Base-by-base conservation (phyloP, 1,140 invertebrate genomes). In the Drosophila pallidifrons region DNA sequence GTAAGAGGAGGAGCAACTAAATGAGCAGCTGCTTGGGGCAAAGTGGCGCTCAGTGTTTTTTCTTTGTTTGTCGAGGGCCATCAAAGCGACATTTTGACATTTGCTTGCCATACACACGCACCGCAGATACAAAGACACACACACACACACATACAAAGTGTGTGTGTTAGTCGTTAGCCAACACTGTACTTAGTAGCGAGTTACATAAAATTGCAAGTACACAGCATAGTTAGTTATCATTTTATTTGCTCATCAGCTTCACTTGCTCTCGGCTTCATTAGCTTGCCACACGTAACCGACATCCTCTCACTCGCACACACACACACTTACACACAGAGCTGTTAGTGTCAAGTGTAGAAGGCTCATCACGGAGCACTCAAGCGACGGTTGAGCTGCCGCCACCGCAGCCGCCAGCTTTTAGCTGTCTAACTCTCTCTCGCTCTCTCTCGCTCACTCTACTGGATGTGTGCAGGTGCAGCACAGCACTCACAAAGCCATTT, bases 11-110 rank as follows among this genome's bases (percentile, higher is more conserved):
- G 3, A 30, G 2, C 3, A 3, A 15, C 47, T 54, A 55, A 71
- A 57, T 71, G 68, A 65, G 55, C 60, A 49, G 41, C 68, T 46
- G 68, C 69, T 74, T 28, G 65, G 47, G 66, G 49, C 58, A 61
- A 75, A 69, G 32, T 55, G 65, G 57, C 72, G 51, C 57, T 69
- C 66, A 35, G 58, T 70, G 54, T 15, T 61, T 63, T 57, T 41
- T 57, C 43, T 63, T 75, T 75, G 66, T 75, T 75, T 70, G 57
- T 63, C 38, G 58, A 69, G 66, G 52, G 58, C 66, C 66, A 75
- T 70, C 66, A 69, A 75, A 70, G 66, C 20, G 72, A 75, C 66
- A 70, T 75, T 74, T 75, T 75, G 72, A 72, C 69, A 72, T 72
- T 65, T 71, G 60, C 68, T 65, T 71, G 60, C 68, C 68, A 57